phyloP scores from a whole-genome alignment of 1,140 invertebrate genomes.

The Drosophila serrata region DNA sequence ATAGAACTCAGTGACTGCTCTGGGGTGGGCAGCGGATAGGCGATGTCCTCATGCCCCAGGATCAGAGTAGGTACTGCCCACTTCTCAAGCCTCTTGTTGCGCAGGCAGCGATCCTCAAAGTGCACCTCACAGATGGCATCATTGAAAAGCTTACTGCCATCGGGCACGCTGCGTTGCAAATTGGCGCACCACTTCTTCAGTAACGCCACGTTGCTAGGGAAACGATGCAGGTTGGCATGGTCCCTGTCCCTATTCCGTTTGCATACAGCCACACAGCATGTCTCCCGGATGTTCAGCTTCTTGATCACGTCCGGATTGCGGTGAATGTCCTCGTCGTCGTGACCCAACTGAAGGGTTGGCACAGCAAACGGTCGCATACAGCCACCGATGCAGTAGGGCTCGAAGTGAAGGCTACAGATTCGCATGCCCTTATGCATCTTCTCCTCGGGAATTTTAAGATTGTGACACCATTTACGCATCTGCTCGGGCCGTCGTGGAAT shows the following conservation, averaged over 20 bases:
- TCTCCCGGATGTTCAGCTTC: slow-evolving; percentile 80
- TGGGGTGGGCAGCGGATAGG: slow-evolving; percentile 67
- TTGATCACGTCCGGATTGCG: slow-evolving; percentile 83
- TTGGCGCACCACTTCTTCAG: slow-evolving; percentile 80
- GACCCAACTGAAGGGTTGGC: slow-evolving; percentile 73
- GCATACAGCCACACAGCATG: slow-evolving; percentile 77
- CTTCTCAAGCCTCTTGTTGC: slow-evolving; percentile 78
- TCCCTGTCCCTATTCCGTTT: slow-evolving; percentile 78
- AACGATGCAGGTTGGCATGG: slow-evolving; percentile 80
- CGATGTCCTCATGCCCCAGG: slow-evolving; percentile 69
- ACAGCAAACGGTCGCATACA: slow-evolving; percentile 84
- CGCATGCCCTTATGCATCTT: slow-evolving; percentile 81
- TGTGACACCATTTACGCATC: slow-evolving; percentile 81
- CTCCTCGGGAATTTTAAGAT: slow-evolving; percentile 72
- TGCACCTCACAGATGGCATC: slow-evolving; percentile 82
- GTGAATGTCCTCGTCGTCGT: slow-evolving; percentile 77
- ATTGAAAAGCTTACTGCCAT: slow-evolving; percentile 78
- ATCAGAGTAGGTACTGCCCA: slow-evolving; percentile 76
- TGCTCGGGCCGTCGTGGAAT: slow-evolving; percentile 77
- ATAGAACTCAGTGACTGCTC: slow-evolving; percentile 76
- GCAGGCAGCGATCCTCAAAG: slow-evolving; percentile 78
- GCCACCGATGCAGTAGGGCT: slow-evolving; percentile 80
- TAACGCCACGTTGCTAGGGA: slow-evolving; percentile 70
- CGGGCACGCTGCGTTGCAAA: slow-evolving; percentile 68
- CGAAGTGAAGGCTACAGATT: slow-evolving; percentile 78